Evolutionary conservation across 2,113 vertebrate species (phyloP), one percentile per base, ranked within the genome.

Genomic region (Lontra canadensis): DNA sequence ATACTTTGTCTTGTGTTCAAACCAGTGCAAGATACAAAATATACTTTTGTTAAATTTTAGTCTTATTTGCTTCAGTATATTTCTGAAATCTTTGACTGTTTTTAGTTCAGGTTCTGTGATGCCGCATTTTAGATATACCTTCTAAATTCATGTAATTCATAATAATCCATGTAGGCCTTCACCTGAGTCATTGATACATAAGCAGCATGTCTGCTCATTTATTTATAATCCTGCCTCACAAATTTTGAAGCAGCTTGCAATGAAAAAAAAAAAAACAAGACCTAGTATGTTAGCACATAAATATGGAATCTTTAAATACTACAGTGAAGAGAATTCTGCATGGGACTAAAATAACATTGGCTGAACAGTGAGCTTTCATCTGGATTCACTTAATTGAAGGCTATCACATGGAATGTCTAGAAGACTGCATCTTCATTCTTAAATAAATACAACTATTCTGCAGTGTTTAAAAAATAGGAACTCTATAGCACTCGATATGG

Each of bases 281-380:
- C 63, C 65, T 88, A 84, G 6, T 39, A 10, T 71, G 25, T 26
- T 61, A 94, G 52, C 74, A 21, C 14, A n/a, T 52, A 74, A 59
- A 55, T 42, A 59, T 55, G 59, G 20, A 88, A 74, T 92, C 67
- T 95, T 92, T 76, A 94, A 92, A 90, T 49, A 78, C 26, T 78
- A 87, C 88, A 87, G 34, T 93, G 63, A 94, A 97, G 17, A 20
- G 36, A 65, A 73, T 74, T 96, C 12, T 87, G 13, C 12, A 88
- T 86, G 39, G 17, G 29, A 94, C 18, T 92, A 69, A 92, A 76
- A 59, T 85, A 89, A 82, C 39, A 39, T 74, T 59, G 31, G 55
- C 10, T 42, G 90, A 90, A 85, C 63, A 89, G 25, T 79, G 76
- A 78, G 8, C 6, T 93, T 78, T 88, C 20, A 84, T 61, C 49